Conservation (phyloP, 2,888 invertebrate species). For the Aricia artaxerxes region DNA sequence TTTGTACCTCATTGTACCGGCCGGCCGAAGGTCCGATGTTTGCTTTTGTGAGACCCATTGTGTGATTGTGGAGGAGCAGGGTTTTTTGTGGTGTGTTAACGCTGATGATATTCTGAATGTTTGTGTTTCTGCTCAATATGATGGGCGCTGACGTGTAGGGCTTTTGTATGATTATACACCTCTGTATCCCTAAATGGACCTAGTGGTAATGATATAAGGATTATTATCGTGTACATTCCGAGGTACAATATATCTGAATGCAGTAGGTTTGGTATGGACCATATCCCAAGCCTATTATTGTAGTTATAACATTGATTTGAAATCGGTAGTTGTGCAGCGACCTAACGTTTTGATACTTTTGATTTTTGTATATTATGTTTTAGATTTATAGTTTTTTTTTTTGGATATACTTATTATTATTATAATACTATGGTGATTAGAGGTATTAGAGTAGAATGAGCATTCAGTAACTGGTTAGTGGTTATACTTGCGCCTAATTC, state of each 20-base stretch:
- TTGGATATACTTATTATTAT: too few relatives aligned
- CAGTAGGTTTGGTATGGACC: constrained; percentile 50
- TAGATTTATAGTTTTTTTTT: not conserved
- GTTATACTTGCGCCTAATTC: too few relatives aligned
- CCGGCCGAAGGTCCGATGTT: constrained; percentile 57
- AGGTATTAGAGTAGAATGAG: too few relatives aligned
- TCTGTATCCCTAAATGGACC: not conserved
- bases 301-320: constrained; percentile 45
- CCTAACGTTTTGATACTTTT: constrained; percentile 54
- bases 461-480: too few relatives aligned
- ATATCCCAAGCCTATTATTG: constrained; percentile 57
- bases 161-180: constrained; percentile 64
- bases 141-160: constrained; percentile 69
- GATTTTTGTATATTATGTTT: not conserved
- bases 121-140: constrained; percentile 76
- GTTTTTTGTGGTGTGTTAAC: constrained; percentile 53
- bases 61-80: constrained; percentile 63
- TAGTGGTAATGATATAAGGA: not conserved
- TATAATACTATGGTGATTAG: too few relatives aligned
- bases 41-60: constrained; percentile 65
- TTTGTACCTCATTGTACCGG: constrained; percentile 55
- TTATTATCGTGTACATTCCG: not conserved
- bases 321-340: constrained; percentile 30
- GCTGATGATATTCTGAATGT: constrained; percentile 76
- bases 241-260: not conserved